phyloP scores from a whole-genome alignment of 2,797 vertebrate genomes.

The Chaetophractus vellerosus region DNA sequence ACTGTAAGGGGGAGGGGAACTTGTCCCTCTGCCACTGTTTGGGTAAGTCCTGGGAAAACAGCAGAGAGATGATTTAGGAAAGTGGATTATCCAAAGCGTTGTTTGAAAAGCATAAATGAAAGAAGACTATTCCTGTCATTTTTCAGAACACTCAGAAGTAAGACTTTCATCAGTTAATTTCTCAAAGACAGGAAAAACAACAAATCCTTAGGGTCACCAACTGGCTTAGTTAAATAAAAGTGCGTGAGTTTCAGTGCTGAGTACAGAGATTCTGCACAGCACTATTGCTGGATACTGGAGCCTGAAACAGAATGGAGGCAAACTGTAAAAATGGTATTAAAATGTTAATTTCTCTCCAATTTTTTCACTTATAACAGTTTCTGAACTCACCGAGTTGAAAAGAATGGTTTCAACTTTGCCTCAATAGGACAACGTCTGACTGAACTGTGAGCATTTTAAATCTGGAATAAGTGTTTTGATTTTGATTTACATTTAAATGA shows the following conservation, averaged over 20 bases:
- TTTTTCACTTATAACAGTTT: slow-evolving; percentile 74
- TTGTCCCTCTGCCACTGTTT: slow-evolving; percentile 16
- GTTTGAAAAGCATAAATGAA: slow-evolving; percentile 37
- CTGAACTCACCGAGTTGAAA: slow-evolving; percentile 77
- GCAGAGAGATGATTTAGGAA: not conserved
- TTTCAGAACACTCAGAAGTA: slow-evolving; percentile 27
- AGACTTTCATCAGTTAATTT: slow-evolving; percentile 42
- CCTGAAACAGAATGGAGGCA: slow-evolving; percentile 70
- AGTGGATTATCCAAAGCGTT: slow-evolving; percentile 24
- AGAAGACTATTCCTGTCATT: slow-evolving; percentile 48
- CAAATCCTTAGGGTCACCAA: slow-evolving; percentile 41
- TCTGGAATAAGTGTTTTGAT: slow-evolving; percentile 74
- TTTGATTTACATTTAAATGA: slow-evolving; percentile 83
- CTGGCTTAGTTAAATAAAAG: slow-evolving; percentile 74
- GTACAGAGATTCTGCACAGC: not conserved
- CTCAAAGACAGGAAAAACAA: slow-evolving; percentile 61
- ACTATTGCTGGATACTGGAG: slow-evolving; percentile 66
- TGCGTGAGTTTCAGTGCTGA: slow-evolving; percentile 60
- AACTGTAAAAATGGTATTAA: slow-evolving; percentile 76
- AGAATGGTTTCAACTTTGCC: slow-evolving; percentile 70
- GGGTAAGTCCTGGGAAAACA: slow-evolving; percentile 18
- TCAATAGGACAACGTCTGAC: not conserved
- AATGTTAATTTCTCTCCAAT: slow-evolving; percentile 79
- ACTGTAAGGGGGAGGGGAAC: not conserved
- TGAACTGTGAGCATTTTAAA: slow-evolving; percentile 74